A percentile compares a stretch with the other conserved stretches of the same genome.
Evolutionary conservation across 2,888 invertebrate genomes (phyloP).

Genomic region (Sacculina carcini): DNA sequence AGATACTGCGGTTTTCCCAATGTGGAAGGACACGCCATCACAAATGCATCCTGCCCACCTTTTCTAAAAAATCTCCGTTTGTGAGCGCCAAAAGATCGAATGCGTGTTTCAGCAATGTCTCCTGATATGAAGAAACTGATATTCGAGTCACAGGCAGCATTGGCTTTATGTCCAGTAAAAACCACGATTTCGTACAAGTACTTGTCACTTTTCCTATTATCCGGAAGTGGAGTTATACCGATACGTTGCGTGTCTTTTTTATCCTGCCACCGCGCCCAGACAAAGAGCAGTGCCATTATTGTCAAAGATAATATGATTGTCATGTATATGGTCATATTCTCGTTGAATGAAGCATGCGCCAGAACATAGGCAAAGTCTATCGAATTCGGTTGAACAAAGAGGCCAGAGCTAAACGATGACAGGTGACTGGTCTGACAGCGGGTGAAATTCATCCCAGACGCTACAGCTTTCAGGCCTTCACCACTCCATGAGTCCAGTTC

Average conservation of each 20-base stretch:
- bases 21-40: slow-evolving; percentile 17
- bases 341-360: slow-evolving; percentile 21
- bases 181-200: slow-evolving; percentile 12
- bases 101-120: slow-evolving; percentile 17
- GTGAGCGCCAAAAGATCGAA: slow-evolving; percentile 14
- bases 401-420: slow-evolving; percentile 24
- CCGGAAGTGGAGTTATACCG: slow-evolving; percentile 14
- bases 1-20: slow-evolving; percentile 23
- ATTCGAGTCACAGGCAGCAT: slow-evolving; percentile 11
- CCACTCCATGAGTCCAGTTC: slow-evolving; percentile 16
- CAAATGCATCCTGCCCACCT: slow-evolving; percentile 11
- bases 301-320: slow-evolving; percentile 20
- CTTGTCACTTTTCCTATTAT: slow-evolving; percentile 18
- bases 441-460: background rate
- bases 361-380: slow-evolving; percentile 25
- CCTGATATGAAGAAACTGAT: slow-evolving; percentile 16
- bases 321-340: slow-evolving; percentile 23
- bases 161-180: slow-evolving; percentile 10
- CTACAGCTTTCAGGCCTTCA: slow-evolving; percentile 14
- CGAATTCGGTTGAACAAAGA: slow-evolving; percentile 22
- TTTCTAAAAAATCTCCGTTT: slow-evolving; percentile 8
- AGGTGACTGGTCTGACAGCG: slow-evolving; percentile 18
- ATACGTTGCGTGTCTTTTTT: slow-evolving; percentile 9
- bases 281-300: slow-evolving; percentile 19
- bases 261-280: slow-evolving; percentile 20